Conservation (phyloP, 2,888 invertebrate species). For the Oscheius sp. region DNA sequence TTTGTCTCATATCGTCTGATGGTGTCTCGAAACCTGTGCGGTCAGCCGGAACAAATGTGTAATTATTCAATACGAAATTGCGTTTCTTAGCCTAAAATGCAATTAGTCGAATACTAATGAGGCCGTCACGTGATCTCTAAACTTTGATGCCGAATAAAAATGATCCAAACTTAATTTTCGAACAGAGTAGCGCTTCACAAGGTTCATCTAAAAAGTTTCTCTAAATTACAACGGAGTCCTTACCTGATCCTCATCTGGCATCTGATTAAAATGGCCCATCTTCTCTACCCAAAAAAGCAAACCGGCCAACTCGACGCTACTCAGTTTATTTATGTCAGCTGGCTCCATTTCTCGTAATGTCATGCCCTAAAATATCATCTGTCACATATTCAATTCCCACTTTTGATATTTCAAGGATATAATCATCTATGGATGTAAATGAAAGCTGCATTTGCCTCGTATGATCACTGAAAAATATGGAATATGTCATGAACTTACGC, state of each 20-base stretch:
- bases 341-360: slow-evolving; percentile 57
- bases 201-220: slow-evolving; percentile 28
- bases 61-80: slow-evolving; percentile 66
- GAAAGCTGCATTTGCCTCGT: slow-evolving; percentile 58
- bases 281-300: slow-evolving; percentile 66
- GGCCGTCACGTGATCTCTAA: slow-evolving; percentile 42
- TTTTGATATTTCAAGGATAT: slow-evolving; percentile 43
- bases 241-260: slow-evolving; percentile 52
- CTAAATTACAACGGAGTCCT: too few species aligned
- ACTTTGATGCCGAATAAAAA: slow-evolving; percentile 63
- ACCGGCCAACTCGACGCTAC: slow-evolving; percentile 62
- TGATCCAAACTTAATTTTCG: slow-evolving; percentile 65
- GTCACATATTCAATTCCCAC: too few species aligned
- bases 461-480: slow-evolving; percentile 53
- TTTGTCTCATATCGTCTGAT: slow-evolving; percentile 57
- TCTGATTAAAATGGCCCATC: slow-evolving; percentile 51
- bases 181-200: slow-evolving; percentile 61
- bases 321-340: slow-evolving; percentile 58
- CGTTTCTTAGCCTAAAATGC: slow-evolving; percentile 43
- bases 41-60: slow-evolving; percentile 61
- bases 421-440: slow-evolving; percentile 54
- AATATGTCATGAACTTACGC: slow-evolving; percentile 1
- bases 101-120: background rate
- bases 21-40: slow-evolving; percentile 64
- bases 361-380: slow-evolving; percentile 13